Evolutionary conservation across 2,888 invertebrate genomes (phyloP).

Genomic region (Dryocosmus kuriphilus): DNA sequence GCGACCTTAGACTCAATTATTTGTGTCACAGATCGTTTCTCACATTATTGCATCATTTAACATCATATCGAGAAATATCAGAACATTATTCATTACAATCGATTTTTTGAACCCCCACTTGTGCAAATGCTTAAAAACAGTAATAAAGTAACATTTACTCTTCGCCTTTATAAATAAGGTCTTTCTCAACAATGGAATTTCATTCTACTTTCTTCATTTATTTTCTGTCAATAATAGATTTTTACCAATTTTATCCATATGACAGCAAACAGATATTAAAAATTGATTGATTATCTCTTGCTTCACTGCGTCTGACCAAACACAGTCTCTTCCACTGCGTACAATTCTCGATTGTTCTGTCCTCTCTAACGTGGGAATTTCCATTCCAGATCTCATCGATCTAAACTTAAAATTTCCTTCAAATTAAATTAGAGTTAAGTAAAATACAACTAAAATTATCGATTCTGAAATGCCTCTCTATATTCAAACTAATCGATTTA

Average conservation of each 20-base stretch:
- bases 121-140: too few relatives aligned
- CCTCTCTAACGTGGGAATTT: constrained; percentile 27
- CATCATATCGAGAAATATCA: background rate
- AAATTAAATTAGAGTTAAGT: background rate
- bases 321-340: constrained; percentile 20
- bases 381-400: background rate
- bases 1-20: constrained; percentile 37
- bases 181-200: too few relatives aligned
- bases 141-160: too few relatives aligned
- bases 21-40: constrained; percentile 33
- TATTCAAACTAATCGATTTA: too few relatives aligned
- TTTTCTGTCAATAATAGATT: too few relatives aligned
- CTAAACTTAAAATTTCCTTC: background rate
- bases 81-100: background rate
- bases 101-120: too few relatives aligned
- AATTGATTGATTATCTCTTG: background rate
- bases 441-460: background rate
- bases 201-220: too few relatives aligned
- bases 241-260: background rate
- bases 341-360: constrained; percentile 35
- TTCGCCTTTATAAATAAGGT: too few relatives aligned
- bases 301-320: constrained; percentile 21
- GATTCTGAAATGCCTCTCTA: too few relatives aligned
- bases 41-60: constrained; percentile 20
- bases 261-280: background rate